These are phyloP conservation scores for Dorcus hopei DNA, from an alignment of 2,888 invertebrate genomes.

Conservation along the genomic window DNA sequence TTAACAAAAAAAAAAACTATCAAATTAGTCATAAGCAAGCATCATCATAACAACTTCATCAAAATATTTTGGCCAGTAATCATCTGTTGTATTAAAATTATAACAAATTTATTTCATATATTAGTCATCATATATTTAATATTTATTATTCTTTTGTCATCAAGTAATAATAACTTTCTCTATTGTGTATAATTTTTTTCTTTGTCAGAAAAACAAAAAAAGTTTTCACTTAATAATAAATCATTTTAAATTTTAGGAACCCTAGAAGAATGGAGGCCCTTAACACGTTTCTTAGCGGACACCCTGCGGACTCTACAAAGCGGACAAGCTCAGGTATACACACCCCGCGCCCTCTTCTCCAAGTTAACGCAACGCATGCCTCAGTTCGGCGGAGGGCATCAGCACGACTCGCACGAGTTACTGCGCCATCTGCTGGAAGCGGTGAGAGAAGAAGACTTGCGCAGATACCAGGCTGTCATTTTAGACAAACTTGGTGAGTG, in stretches of 20 bases:
- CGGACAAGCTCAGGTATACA: constrained; percentile 62
- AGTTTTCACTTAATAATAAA: neutral
- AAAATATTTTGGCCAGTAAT: too few relatives aligned
- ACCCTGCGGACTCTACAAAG: constrained; percentile 67
- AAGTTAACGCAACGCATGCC: constrained; percentile 67
- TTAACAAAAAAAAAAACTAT: too few relatives aligned
- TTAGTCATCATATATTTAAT: too few relatives aligned
- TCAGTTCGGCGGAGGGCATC: constrained; percentile 89
- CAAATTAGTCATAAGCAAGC: too few relatives aligned
- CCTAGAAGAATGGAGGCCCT: constrained; percentile 65
- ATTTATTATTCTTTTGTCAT: too few relatives aligned
- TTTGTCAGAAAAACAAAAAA: too few relatives aligned
- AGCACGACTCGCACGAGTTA: constrained; percentile 96
- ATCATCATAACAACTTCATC: too few relatives aligned
- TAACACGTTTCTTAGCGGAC: constrained; percentile 66
- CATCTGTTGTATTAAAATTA: too few relatives aligned
- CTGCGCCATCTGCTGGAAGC: constrained; percentile 86
- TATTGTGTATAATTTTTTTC: too few relatives aligned
- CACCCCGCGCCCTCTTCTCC: constrained; percentile 62
- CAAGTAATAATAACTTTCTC: too few relatives aligned
- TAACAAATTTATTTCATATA: too few relatives aligned
- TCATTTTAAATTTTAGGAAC: constrained; percentile 43
- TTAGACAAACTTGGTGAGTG: constrained; percentile 64
- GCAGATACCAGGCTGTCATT: constrained; percentile 81
- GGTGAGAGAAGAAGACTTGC: constrained; percentile 71